Evolutionary conservation across 2,888 invertebrate genomes (phyloP), one percentile per base, ranked within the genome.

Genomic region (Mamestra brassicae): DNA sequence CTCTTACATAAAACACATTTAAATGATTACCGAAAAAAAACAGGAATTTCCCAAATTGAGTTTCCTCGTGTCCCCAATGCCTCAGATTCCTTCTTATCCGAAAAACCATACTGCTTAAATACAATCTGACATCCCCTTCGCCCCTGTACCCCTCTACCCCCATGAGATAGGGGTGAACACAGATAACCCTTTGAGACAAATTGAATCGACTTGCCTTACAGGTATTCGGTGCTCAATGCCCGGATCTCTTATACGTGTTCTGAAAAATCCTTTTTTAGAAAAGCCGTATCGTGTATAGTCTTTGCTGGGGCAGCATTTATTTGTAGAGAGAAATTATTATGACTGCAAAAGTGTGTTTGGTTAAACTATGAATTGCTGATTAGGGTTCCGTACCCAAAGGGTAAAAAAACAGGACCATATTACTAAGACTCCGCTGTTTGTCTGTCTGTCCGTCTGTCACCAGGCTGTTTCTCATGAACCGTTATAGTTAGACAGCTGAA

Each of bases 161-260:
- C 74, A 66, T 57, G 58, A 63, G 72, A 66, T 62, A 54, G 69
- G 75, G 77, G 73, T 58, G 74, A 77, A 74, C 66, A 57, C 62
- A 75, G 83, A 81, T 76, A 85, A 85, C 81, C 79, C 83, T 83
- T 76, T 80, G 78, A 82, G 84, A 85, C 87, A 86, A 89, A 89
- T 89, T 87, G 85, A 87, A 89, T 89, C 82, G 85, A 83, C 83
- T 81, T 83, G 84, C 83, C 82, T 76, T 72, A 76, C 73, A 77
- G 68, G 67, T 76, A 85, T 77, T 68, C 45, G 61, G 77, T 72
- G 58, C 75, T 85, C 77, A 72, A 80, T 73, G 71, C 57, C 55
- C 42, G 36, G 45, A 50, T 68, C 63, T 50, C 38, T 81, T 81
- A 66, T 72, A 83, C 66, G 62, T 57, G n/a, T 61, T 76, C 54